phyloP scores from a whole-genome alignment of 2,113 vertebrate genomes.

The Pterocles burchelli region DNA sequence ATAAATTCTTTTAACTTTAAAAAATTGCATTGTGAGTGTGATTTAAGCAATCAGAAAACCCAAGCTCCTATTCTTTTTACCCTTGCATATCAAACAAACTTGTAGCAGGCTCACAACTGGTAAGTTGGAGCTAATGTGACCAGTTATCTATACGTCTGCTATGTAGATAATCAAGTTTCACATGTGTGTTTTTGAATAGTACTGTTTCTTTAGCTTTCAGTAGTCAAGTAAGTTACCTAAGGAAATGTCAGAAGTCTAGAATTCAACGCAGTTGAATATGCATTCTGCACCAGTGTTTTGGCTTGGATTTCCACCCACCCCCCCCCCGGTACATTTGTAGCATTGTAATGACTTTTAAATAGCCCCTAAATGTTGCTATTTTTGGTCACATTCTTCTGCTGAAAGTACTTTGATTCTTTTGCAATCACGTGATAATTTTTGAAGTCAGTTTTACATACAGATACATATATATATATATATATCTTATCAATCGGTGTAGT shows the following conservation, averaged over 20 bases:
- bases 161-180: not conserved
- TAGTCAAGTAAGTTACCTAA: not conserved
- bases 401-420: not conserved
- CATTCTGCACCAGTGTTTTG: not conserved
- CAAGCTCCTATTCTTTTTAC: not conserved
- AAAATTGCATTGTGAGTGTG: not conserved
- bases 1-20: slow-evolving; percentile 6
- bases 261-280: not conserved
- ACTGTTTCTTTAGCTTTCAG: not conserved
- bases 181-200: not conserved
- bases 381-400: not conserved
- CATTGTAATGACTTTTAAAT: not conserved
- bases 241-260: not conserved
- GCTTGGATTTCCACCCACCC: fast-evolving
- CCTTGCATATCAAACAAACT: not conserved
- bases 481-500: not conserved
- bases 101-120: not conserved
- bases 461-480: too few relatives aligned
- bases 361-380: not conserved
- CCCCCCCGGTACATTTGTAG: not conserved
- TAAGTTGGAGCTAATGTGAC: not conserved
- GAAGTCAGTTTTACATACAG: not conserved
- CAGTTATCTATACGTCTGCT: not conserved
- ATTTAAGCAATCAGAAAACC: not conserved
- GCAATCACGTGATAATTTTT: not conserved